Conservation (phyloP, 1,140 invertebrate species). For the Anagrus nilaparvatae region DNA sequence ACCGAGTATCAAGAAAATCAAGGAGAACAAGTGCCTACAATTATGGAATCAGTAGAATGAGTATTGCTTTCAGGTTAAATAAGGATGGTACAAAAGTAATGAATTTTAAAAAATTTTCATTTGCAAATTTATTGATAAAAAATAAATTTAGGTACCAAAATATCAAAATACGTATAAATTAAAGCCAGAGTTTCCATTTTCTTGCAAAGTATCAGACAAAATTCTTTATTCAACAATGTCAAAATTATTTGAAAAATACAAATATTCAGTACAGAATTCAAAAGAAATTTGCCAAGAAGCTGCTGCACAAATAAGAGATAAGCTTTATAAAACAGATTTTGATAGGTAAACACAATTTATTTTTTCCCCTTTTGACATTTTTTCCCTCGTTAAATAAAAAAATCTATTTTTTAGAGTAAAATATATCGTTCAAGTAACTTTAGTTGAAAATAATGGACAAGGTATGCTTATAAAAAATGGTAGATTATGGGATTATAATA, state of each 20-base stretch:
- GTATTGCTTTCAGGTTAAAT: no score
- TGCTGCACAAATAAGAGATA: slow-evolving; percentile 18
- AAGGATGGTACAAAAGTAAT: no score
- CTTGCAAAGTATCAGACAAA: slow-evolving; percentile 19
- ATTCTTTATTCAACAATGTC: slow-evolving; percentile 23
- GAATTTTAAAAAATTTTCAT: no score
- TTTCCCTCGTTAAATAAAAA: not conserved
- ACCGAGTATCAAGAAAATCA: no score
- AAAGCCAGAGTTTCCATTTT: slow-evolving; percentile 19
- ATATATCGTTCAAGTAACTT: slow-evolving; percentile 44
- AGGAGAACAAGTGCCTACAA: no score
- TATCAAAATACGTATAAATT: slow-evolving; percentile 30
- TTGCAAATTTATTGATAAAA: no score
- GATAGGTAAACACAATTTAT: slow-evolving; percentile 19
- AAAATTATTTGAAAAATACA: slow-evolving; percentile 11
- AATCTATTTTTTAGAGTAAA: slow-evolving; percentile 43
- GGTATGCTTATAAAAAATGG: slow-evolving; percentile 41
- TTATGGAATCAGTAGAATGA: no score
- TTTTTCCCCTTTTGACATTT: not conserved
- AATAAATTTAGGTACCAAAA: slow-evolving; percentile 24
- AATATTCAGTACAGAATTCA: slow-evolving; percentile 20
- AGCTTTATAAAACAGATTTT: slow-evolving; percentile 21
- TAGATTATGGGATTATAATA: slow-evolving; percentile 48
- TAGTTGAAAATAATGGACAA: slow-evolving; percentile 48
- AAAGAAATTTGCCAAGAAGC: slow-evolving; percentile 20